Base-by-base conservation (phyloP, 2,888 invertebrate genomes). In the Eucera pruinosa region DNA sequence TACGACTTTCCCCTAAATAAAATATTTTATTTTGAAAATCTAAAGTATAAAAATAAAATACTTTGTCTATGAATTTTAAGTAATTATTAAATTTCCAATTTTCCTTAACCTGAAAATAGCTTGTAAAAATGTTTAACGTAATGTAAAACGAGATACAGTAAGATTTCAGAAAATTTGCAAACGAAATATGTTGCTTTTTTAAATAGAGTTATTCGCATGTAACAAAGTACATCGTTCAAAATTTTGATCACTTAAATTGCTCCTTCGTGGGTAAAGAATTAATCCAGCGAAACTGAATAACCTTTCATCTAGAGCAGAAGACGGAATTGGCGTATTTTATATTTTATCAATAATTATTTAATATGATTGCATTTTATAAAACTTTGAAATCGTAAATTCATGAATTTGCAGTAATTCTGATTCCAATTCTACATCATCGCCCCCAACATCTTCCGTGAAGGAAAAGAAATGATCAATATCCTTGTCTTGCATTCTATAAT, bases 241-340 rank as follows among this genome's bases (percentile, higher is more conserved):
- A 13, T 41, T 43, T 13, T 30, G 45, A 20, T 45, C 60, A 0
- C 13, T 30, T 7, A 60, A 11, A 20, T 4, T 4, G 2, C 30
- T 60, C 13, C 20, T 13, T 27, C 4, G 25, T 47, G 30, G 47
- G 20, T 20, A 27, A 5, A 47, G 11, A 18, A 60, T 33, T 0
- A 30, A 20, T 2, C 45, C 47, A 15, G 20, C 60, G 18, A 47
- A 60, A 1, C 33, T 60, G 11, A 45, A 47, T 2, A 60, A 23
- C 20, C 30, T 25, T 33, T 60, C 62, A 39, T 39, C 50, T 25
- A 25, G 48, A 18, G 50, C 48, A 36, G 48, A 62, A 1, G 39
- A 39, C 15, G 36, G 25, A 25, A 62, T 62, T 15, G 25, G 25
- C 7, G 50, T 62, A 39, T n/a, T n/a, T 48, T 62, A 39, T 50